phyloP scores from a whole-genome alignment of 2,797 vertebrate species.

The Oryzias dopingdopingensis region DNA sequence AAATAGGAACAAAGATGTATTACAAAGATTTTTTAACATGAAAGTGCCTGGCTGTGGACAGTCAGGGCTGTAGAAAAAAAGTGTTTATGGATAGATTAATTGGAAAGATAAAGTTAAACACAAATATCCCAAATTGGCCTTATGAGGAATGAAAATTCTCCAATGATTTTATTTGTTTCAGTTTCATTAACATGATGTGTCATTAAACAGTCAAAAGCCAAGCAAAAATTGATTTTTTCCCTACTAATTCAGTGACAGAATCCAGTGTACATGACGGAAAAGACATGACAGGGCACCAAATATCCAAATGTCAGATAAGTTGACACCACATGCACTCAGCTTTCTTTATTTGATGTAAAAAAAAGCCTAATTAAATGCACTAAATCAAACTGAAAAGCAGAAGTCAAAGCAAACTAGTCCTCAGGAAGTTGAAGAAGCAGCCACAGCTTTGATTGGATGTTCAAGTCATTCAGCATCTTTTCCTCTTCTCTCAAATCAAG shows the following conservation, averaged over 20 bases:
- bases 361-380: conserved; percentile 29
- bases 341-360: conserved; percentile 30
- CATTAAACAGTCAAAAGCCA: conserved; percentile 58
- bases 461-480: conserved; percentile 19
- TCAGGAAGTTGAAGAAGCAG: conserved; percentile 23
- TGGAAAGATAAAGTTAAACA: too few species aligned
- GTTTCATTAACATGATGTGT: conserved; percentile 47
- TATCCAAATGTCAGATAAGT: conserved; percentile 55
- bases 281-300: conserved; percentile 22
- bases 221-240: conserved; percentile 58
- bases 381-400: conserved; percentile 40
- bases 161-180: conserved; percentile 38
- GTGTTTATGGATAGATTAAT: too few species aligned
- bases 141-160: conserved; percentile 34
- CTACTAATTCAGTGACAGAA: conserved; percentile 51
- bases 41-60: too few species aligned
- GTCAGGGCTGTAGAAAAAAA: too few species aligned
- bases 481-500: conserved; percentile 28
- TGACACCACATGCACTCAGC: conserved; percentile 55
- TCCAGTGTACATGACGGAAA: conserved; percentile 35
- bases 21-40: too few species aligned
- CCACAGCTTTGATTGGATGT: conserved; percentile 24
- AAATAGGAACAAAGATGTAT: too few species aligned
- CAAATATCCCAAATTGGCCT: conserved; percentile 18
- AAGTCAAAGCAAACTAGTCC: conserved; percentile 29